Evolutionary conservation across 2,113 vertebrate species (phyloP).

Genomic region (Catharus minimus): DNA sequence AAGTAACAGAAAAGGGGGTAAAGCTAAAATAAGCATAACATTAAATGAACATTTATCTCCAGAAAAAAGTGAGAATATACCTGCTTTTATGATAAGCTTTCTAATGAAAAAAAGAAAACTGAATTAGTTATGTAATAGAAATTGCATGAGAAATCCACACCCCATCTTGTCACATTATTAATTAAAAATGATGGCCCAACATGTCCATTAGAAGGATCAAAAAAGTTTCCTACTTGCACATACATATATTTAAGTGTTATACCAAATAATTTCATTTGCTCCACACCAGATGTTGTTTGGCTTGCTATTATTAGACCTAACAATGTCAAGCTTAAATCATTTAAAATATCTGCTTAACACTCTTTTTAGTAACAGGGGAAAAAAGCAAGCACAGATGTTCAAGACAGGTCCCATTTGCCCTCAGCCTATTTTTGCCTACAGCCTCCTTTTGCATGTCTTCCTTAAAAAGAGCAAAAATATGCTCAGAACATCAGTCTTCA

Average conservation of each 20-base stretch:
- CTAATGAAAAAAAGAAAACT: neutral
- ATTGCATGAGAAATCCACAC: neutral
- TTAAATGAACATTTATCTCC: neutral
- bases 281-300: constrained; percentile 4
- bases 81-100: neutral
- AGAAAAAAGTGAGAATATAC: neutral
- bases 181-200: neutral
- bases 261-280: neutral
- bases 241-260: neutral
- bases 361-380: neutral
- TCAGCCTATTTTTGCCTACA: neutral
- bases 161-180: neutral
- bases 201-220: neutral
- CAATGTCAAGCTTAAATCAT: neutral
- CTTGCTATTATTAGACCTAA: constrained; percentile 15
- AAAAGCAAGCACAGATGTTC: constrained; percentile 2
- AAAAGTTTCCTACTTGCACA: neutral
- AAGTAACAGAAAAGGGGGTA: neutral
- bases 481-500: neutral
- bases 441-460: neutral
- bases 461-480: neutral
- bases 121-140: neutral
- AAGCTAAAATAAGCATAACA: neutral
- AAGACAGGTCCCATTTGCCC: neutral
- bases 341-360: constrained; percentile 4